Evolutionary conservation across 2,888 invertebrate species (phyloP).

Genomic region (Drosophila antonietae): DNA sequence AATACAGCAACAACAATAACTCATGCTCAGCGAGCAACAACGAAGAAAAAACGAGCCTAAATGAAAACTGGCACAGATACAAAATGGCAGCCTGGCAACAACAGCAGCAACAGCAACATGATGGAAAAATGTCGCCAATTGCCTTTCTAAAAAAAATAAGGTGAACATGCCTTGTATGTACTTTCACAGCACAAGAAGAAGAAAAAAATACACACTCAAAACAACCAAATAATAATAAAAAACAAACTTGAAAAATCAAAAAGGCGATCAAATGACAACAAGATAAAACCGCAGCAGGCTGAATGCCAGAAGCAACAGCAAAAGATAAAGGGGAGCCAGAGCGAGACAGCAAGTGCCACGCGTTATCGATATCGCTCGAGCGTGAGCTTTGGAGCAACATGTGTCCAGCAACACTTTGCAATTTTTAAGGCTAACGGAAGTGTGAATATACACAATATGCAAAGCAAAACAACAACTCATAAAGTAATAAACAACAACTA

Average conservation of each 20-base stretch:
- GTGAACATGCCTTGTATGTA: constrained; percentile 52
- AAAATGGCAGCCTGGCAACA: constrained; percentile 59
- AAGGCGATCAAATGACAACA: constrained; percentile 57
- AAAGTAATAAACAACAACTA: constrained; percentile 13
- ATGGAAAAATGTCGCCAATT: constrained; percentile 60
- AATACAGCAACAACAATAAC: constrained; percentile 37
- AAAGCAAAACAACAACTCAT: not conserved
- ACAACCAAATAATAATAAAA: constrained; percentile 30
- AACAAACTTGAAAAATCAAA: constrained; percentile 65
- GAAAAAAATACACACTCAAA: constrained; percentile 18
- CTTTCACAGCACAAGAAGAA: constrained; percentile 61
- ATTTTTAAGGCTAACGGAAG: constrained; percentile 61
- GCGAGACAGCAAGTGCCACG: constrained; percentile 2
- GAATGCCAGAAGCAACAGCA: constrained; percentile 11
- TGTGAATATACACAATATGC: constrained; percentile 33
- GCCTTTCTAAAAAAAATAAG: constrained; percentile 72
- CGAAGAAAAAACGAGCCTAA: constrained; percentile 11
- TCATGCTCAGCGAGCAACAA: constrained; percentile 38
- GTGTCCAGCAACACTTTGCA: constrained; percentile 59
- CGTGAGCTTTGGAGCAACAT: constrained; percentile 47
- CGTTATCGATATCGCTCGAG: constrained; percentile 15
- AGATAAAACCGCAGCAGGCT: constrained; percentile 27
- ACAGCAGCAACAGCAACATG: constrained; percentile 39
- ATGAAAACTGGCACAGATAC: constrained; percentile 54
- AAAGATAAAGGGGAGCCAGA: not conserved